A percentile compares a stretch with the other conserved stretches of the same genome.
These are phyloP conservation scores for Apis mellifera DNA, from an alignment of 1,140 invertebrate species.

Conservation along the genomic window Amel_HAv3.1 CM009932.2:14602001-14602500, in stretches of 20 bases:
- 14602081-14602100: slow-evolving; percentile 5
- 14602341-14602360: slow-evolving; percentile 48
- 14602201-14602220: neutral
- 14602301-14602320: neutral
- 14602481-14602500: too few species aligned
- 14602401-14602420: slow-evolving; percentile 48
- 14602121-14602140: neutral
- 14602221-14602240: too few species aligned
- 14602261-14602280: neutral
- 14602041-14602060: neutral
- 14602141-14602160: slow-evolving; percentile 9
- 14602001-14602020: too few species aligned
- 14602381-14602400: slow-evolving; percentile 56
- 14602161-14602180: slow-evolving; percentile 11
- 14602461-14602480: neutral
- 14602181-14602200: neutral
- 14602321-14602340: neutral
- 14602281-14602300: neutral
- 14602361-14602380: slow-evolving; percentile 60
- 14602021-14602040: too few species aligned
- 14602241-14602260: slow-evolving; percentile 26
- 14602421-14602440: slow-evolving; percentile 44
- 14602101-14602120: slow-evolving; percentile 10
- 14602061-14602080: too few species aligned
- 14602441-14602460: neutral